Base-by-base conservation (phyloP, 2,113 vertebrate species). In the Xenopus borealis region DNA sequence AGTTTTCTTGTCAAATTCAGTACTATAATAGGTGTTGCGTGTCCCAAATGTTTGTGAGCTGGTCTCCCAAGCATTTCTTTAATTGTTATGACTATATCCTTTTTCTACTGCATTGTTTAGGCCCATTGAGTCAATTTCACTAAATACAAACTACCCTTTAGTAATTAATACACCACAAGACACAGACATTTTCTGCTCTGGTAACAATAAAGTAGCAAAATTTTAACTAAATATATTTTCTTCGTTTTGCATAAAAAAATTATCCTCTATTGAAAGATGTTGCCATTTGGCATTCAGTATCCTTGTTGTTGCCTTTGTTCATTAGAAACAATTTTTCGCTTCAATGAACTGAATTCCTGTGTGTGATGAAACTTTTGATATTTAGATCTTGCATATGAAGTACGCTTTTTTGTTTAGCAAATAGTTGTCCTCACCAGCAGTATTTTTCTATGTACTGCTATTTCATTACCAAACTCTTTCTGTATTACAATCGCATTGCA, bases 301-400 rank as follows among this genome's bases (percentile, higher is more conserved):
- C 47, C 58, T 68, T 69, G 73, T 76, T 66, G 73, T 69, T 69
- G 73, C 73, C 66, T 76, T 76, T 69, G 73, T 76, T 76, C 66
- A 76, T 76, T 76, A 76, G 73, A 76, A 76, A 76, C 73, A 76
- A 76, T 76, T 69, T 76, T 76, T 66, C 53, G 73, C 66, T 76
- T 69, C 66, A 76, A 23, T 69, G 73, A 69, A 50, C 73, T 52
- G 59, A 76, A 66, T 18, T 61, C 53, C 66, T 44, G 73, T 13
- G 13, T 62, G 66, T 55, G 66, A 76, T 76, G 73, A 63, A 76
- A 69, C 59, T 69, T 59, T 23, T 50, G 73, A 76, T 76, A 76
- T 76, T 76, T 59, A 27, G 46, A 50, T 67, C 44, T 67, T 50
- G 65, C 14, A 59, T 40, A 66, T 63, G 73, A 76, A 63, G 66